Base-by-base conservation (phyloP, 2,797 vertebrate species). In the Falco biarmicus region DNA sequence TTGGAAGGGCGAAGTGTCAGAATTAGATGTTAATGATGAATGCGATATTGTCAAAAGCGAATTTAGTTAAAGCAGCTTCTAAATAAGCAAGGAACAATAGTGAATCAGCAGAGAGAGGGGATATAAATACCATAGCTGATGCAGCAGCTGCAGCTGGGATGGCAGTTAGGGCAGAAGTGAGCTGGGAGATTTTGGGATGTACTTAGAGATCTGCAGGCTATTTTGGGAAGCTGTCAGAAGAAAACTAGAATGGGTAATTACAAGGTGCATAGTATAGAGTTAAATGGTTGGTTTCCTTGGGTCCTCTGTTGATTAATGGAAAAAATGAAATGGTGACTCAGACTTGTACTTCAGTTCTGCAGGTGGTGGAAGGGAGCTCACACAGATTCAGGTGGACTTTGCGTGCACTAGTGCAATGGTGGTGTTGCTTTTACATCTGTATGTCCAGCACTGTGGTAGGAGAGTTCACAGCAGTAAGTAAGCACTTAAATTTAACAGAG, bases 91-190 rank as follows among this genome's bases (percentile, higher is more conserved):
- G 83, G 82, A 68, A 25, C 73, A 66, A 41, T 11, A 70, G 89
- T 93, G 92, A 88, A 65, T 92, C 79, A 93, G 84, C 90, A 84
- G 57, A 80, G 80, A 37, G 84, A 54, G 61, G 70, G 76, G 37
- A 66, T 82, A 47, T 68, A 91, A 65, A 84, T 66, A 84, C 68
- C 0, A 0, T 54, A 86, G 70, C 84, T 93, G 96, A 64, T 56
- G 79, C 34, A 77, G 86, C 86, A 89, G 82, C 79, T 84, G 69
- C 87, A 90, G 71, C 83, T 76, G 87, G 64, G 68, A 31, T 73
- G 21, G 31, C 45, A 29, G 51, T 34, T 45, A 37, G 59, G 71
- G 51, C 37, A 78, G 57, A 41, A 73, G 84, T 7, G 45, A 84
- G 71, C 59, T 17, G 20, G 31, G 78, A 69, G 68, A 29, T 41